Evolutionary conservation across 2,113 vertebrate genomes (phyloP), one percentile per base, ranked within the genome.

Genomic region (Manacus vitellinus): DNA sequence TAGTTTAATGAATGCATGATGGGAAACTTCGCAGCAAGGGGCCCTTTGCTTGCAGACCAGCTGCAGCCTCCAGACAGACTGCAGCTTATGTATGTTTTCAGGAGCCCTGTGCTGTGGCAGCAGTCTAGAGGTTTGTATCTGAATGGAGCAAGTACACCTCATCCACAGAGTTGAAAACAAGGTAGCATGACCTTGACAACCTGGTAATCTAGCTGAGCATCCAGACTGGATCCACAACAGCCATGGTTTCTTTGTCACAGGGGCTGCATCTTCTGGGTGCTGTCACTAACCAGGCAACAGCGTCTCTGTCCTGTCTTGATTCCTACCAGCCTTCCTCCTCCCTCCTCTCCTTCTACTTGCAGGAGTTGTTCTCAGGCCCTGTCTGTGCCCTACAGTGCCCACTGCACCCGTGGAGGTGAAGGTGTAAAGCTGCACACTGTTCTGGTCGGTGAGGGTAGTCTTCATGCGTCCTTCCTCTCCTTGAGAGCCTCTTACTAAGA

Each of bases 161-260:
- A 39, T 19, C 13, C 22, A 37, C 0, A 4, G 77, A 65, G 35
- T 4, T 68, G 56, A 85, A 87, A 87, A 72, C 56, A 55, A 75
- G 44, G 11, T 22, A n/a, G 35, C 12, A 14, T 68, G 74, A 46
- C 52, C 73, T 44, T 49, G 41, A 51, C 46, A 87, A 61, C 20
- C 30, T 35, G 28, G 13, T 65, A 46, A 39, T 62, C 25, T 39
- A 49, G 49, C 44, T 59, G 27, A 31, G 35, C 2, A 0, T 56
- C 51, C 63, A 47, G 33, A 21, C 71, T 27, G 58, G 37, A 63
- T 61, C 62, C 37, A 43, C 43, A 76, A 6, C 0, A 23, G 52
- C 30, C 4, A 1, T 0, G 0, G 23, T 59, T 81, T 27, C 58
- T 92, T n/a, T 1, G 0, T 59, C 21, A 39, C 5, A 3, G n/a